Evolutionary conservation across 2,888 invertebrate genomes (phyloP).

Genomic region (Trichopria drosophilae): DNA sequence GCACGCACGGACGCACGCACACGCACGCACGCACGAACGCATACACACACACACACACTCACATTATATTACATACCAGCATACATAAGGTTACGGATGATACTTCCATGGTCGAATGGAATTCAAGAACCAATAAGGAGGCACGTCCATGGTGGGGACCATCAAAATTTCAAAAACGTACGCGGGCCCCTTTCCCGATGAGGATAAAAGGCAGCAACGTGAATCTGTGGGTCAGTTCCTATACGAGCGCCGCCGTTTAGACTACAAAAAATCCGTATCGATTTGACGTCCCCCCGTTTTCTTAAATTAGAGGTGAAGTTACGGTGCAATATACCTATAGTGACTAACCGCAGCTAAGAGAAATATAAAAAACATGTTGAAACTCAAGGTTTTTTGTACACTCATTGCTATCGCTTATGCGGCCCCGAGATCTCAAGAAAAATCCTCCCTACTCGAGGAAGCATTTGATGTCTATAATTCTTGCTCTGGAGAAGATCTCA

Average conservation of each 20-base stretch:
- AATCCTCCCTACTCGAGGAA: slow-evolving; percentile 50
- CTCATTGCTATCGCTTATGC: slow-evolving; percentile 47
- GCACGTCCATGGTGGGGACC: slow-evolving; percentile 53
- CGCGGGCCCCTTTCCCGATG: slow-evolving; percentile 58
- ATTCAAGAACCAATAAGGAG: slow-evolving; percentile 42
- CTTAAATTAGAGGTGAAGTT: slow-evolving; percentile 1
- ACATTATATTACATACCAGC: not conserved
- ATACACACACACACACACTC: too few species aligned
- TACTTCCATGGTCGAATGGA: too few species aligned
- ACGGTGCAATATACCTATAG: slow-evolving; percentile 5
- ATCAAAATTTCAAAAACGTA: slow-evolving; percentile 60
- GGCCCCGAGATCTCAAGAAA: slow-evolving; percentile 50
- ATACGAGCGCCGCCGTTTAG: slow-evolving; percentile 56
- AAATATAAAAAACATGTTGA: slow-evolving; percentile 47
- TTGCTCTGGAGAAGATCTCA: slow-evolving; percentile 69
- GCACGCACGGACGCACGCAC: slow-evolving; percentile 11
- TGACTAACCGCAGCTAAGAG: slow-evolving; percentile 1
- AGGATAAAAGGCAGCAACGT: slow-evolving; percentile 59
- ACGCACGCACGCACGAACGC: too few species aligned
- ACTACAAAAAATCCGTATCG: slow-evolving; percentile 42
- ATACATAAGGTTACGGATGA: too few species aligned
- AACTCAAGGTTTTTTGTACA: slow-evolving; percentile 47
- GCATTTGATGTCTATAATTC: slow-evolving; percentile 53
- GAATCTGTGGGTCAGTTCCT: slow-evolving; percentile 59
- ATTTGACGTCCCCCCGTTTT: too few species aligned